phyloP scores from a whole-genome alignment of 2,797 vertebrate species.

The Echeneis naucrates region DNA sequence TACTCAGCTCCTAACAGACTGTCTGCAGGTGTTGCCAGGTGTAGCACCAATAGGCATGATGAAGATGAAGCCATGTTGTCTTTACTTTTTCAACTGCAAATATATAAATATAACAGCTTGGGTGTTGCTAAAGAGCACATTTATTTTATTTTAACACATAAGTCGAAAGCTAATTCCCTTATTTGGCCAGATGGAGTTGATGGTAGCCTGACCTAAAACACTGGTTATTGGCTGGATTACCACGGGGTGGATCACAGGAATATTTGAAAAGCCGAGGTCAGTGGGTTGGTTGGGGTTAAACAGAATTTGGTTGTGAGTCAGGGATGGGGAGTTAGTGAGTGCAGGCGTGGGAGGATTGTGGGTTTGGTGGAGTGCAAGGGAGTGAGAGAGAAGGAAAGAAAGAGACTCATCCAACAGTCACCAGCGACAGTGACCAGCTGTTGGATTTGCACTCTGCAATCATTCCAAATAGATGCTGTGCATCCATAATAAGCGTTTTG shows the following conservation, averaged over 20 bases:
- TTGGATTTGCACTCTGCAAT: slow-evolving; percentile 81
- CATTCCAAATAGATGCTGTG: slow-evolving; percentile 81
- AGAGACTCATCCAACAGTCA: slow-evolving; percentile 72
- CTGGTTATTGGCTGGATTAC: slow-evolving; percentile 59
- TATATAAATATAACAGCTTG: neutral
- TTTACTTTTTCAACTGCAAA: neutral
- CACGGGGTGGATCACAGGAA: slow-evolving; percentile 67
- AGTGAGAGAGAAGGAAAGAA: slow-evolving; percentile 36
- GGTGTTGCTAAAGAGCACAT: neutral
- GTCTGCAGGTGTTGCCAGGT: slow-evolving; percentile 20
- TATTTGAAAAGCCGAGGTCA: slow-evolving; percentile 72
- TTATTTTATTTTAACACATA: neutral
- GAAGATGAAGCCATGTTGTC: neutral
- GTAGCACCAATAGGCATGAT: neutral
- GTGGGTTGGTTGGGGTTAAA: slow-evolving; percentile 73
- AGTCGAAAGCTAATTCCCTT: slow-evolving; percentile 38
- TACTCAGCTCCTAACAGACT: slow-evolving; percentile 44
- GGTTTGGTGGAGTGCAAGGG: slow-evolving; percentile 68
- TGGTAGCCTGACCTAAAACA: slow-evolving; percentile 49
- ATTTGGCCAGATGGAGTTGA: slow-evolving; percentile 48
- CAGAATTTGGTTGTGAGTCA: slow-evolving; percentile 72
- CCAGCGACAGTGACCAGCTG: slow-evolving; percentile 78
- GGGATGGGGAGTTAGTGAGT: slow-evolving; percentile 67
- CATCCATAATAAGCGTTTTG: slow-evolving; percentile 83
- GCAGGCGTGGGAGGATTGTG: slow-evolving; percentile 79